A percentile compares a stretch with the other conserved stretches of the same genome.
Evolutionary conservation across 1,140 invertebrate genomes (phyloP).

Genomic region (Melanaphis sacchari): DNA sequence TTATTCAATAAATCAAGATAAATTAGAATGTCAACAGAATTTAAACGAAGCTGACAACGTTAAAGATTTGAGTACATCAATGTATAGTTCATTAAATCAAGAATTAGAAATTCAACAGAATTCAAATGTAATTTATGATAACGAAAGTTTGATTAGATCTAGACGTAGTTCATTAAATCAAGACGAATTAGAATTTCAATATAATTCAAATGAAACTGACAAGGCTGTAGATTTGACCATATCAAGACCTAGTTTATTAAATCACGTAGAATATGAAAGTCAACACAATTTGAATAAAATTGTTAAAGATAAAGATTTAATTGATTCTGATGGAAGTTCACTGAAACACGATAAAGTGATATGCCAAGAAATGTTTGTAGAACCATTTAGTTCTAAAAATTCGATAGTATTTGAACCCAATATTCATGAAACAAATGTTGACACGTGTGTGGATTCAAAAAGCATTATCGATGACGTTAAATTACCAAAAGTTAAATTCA

Average conservation of each 20-base stretch:
- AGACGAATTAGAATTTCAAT: background rate
- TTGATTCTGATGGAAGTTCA: background rate
- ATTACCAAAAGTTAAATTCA: constrained; percentile 36
- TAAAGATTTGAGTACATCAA: background rate
- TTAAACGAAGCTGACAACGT: background rate
- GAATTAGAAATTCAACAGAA: background rate
- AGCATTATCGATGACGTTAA: background rate
- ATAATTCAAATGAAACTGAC: background rate
- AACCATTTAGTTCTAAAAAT: background rate
- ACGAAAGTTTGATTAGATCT: background rate
- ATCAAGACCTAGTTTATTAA: background rate
- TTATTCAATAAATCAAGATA: background rate
- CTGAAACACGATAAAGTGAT: background rate
- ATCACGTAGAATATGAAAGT: background rate
- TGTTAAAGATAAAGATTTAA: background rate
- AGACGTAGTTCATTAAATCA: background rate
- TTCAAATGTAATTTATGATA: background rate
- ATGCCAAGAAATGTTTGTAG: background rate
- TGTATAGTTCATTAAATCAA: background rate
- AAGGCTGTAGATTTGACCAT: background rate
- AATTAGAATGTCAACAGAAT: background rate
- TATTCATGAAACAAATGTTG: background rate
- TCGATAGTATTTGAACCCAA: background rate
- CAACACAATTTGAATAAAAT: background rate
- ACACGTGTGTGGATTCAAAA: background rate